Evolutionary conservation across 2,797 vertebrate genomes (phyloP).

Genomic region (Lutjanus argentimaculatus): DNA sequence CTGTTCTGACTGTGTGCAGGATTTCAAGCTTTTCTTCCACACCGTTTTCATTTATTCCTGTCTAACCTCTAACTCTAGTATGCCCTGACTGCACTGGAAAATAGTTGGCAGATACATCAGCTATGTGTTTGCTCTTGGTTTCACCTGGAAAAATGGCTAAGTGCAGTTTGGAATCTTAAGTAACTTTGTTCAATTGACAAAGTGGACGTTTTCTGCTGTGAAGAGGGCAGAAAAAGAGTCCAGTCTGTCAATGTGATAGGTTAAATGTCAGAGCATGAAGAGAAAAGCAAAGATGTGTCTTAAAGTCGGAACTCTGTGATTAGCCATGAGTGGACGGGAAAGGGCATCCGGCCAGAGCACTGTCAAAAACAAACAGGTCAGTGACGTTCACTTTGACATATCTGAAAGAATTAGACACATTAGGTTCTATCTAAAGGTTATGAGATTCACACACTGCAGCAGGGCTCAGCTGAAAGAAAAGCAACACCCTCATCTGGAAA

Average conservation of each 20-base stretch:
- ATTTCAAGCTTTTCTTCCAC: neutral
- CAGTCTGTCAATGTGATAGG: constrained; percentile 35
- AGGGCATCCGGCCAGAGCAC: constrained; percentile 58
- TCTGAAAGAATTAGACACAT: constrained; percentile 39
- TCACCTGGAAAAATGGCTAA: neutral
- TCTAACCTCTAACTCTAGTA: neutral
- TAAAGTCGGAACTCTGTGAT: constrained; percentile 30
- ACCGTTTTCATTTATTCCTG: neutral
- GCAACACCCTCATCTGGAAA: constrained; percentile 13
- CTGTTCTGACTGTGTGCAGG: neutral
- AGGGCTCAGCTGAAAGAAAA: constrained; percentile 17
- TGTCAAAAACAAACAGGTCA: constrained; percentile 63
- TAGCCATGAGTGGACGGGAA: constrained; percentile 48
- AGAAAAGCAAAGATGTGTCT: constrained; percentile 26
- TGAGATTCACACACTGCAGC: neutral
- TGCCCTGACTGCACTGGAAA: neutral
- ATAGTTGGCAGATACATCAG: neutral
- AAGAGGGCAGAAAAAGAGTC: constrained; percentile 22
- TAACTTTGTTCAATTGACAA: neutral
- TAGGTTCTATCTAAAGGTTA: constrained; percentile 63
- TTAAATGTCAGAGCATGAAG: constrained; percentile 56
- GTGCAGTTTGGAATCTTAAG: constrained; percentile 27
- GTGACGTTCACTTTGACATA: constrained; percentile 33
- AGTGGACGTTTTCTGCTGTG: constrained; percentile 1
- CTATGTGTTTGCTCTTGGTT: constrained; percentile 2